Percentiles rank a stretch among this genome's conserved stretches.
phyloP scores from a whole-genome alignment of 2,888 invertebrate species.

The Agrochola lota region DNA sequence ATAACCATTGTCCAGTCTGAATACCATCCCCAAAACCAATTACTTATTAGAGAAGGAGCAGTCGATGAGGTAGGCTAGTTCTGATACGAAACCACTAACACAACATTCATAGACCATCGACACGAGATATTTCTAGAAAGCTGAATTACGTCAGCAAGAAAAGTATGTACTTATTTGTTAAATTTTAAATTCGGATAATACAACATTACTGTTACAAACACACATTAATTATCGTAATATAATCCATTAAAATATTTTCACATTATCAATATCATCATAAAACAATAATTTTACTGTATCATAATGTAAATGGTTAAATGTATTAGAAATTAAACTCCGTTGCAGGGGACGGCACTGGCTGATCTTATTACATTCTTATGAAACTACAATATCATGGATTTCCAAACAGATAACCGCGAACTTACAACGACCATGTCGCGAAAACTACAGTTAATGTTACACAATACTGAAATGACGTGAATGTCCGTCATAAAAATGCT shows the following conservation, averaged over 20 bases:
- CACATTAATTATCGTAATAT: background rate
- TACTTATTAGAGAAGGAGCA: background rate
- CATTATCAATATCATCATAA: constrained; percentile 6
- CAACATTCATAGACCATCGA: background rate
- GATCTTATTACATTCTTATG: background rate
- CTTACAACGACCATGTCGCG: background rate
- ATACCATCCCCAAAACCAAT: constrained; percentile 6
- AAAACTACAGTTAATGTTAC: background rate
- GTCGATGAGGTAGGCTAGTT: background rate
- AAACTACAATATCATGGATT: constrained; percentile 7
- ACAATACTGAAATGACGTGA: background rate
- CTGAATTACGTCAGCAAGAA: background rate
- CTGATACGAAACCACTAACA: background rate
- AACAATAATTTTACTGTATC: background rate
- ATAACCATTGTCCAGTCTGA: constrained; percentile 1
- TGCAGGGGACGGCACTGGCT: constrained; percentile 14
- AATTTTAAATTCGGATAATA: background rate
- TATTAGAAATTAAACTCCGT: constrained; percentile 3
- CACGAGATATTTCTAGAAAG: constrained; percentile 18
- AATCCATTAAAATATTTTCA: constrained; percentile 3
- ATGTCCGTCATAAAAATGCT: background rate
- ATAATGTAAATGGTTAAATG: background rate
- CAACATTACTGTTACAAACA: constrained; percentile 12
- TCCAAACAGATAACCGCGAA: background rate
- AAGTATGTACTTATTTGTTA: background rate